phyloP scores from a whole-genome alignment of 2,888 invertebrate genomes.

The Papilio elwesi region DNA sequence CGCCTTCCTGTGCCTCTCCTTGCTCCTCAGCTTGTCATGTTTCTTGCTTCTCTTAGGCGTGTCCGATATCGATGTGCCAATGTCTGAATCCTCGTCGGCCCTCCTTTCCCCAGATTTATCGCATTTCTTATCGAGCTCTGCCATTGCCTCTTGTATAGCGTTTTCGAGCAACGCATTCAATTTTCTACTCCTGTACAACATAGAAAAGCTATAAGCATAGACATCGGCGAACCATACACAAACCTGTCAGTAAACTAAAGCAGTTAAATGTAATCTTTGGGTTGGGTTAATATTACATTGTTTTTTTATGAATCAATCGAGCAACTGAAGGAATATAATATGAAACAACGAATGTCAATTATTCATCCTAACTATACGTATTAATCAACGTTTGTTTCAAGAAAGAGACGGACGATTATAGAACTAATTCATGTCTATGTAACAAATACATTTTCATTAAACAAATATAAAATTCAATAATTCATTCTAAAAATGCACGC shows the following conservation, averaged over 20 bases:
- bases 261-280: constrained; percentile 53
- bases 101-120: constrained; percentile 50
- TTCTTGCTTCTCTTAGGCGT: constrained; percentile 61
- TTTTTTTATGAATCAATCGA: constrained; percentile 7
- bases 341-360: constrained; percentile 9
- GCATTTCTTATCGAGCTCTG: constrained; percentile 90
- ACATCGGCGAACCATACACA: constrained; percentile 18
- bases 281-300: constrained; percentile 73
- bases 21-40: constrained; percentile 57
- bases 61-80: constrained; percentile 46
- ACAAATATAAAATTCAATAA: neutral
- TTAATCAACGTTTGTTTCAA: neutral
- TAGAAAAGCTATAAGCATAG: constrained; percentile 28
- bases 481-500: no score
- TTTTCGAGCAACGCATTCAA: constrained; percentile 94
- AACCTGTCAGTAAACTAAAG: constrained; percentile 12
- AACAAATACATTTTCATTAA: neutral
- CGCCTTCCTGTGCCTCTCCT: constrained; percentile 62
- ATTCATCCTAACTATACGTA: neutral
- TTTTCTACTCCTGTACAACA: constrained; percentile 92
- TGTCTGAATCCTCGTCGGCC: constrained; percentile 40
- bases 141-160: constrained; percentile 97
- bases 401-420: constrained; percentile 15
- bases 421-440: neutral
- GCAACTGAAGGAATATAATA: neutral